Evolutionary conservation across 1,140 invertebrate genomes (phyloP).

Genomic region (Drosophila parabipectinata): DNA sequence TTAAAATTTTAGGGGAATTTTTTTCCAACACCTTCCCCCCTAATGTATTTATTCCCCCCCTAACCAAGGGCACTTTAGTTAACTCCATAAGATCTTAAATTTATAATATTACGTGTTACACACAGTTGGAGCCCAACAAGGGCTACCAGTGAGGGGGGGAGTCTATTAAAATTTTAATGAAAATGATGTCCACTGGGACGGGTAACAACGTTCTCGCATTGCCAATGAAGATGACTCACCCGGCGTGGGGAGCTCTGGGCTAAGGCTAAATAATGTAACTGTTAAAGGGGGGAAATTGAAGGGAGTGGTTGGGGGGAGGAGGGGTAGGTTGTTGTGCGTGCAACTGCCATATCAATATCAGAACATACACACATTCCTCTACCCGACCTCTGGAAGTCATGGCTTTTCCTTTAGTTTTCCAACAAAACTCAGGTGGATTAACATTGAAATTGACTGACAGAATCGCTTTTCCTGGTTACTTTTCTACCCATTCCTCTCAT

Average conservation of each 20-base stretch:
- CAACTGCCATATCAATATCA: conserved; percentile 78
- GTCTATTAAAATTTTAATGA: conserved; percentile 81
- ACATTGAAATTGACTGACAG: conserved; percentile 65
- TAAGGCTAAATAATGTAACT: conserved; percentile 42
- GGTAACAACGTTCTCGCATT: conserved; percentile 50
- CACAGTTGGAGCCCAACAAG: conserved; percentile 1
- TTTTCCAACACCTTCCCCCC: not conserved
- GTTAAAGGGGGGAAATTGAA: not conserved
- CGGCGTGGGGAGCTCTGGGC: conserved; percentile 10
- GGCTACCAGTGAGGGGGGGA: not conserved
- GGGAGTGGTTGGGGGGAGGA: conserved; percentile 16
- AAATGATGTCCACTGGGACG: conserved; percentile 69
- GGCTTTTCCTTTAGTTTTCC: not conserved
- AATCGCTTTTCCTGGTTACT: conserved; percentile 23
- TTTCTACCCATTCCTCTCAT: not conserved
- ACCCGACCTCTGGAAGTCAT: not conserved
- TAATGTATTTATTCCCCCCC: not conserved
- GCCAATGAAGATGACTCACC: conserved; percentile 66
- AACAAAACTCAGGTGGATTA: conserved; percentile 52
- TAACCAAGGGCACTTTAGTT: conserved; percentile 12
- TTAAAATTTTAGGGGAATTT: too few species aligned
- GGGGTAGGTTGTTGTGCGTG: conserved; percentile 58
- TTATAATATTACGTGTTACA: conserved; percentile 69
- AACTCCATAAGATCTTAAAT: conserved; percentile 52
- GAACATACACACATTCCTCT: conserved; percentile 28